phyloP scores from a whole-genome alignment of 2,113 vertebrate species.

The Oophaga pumilio region DNA sequence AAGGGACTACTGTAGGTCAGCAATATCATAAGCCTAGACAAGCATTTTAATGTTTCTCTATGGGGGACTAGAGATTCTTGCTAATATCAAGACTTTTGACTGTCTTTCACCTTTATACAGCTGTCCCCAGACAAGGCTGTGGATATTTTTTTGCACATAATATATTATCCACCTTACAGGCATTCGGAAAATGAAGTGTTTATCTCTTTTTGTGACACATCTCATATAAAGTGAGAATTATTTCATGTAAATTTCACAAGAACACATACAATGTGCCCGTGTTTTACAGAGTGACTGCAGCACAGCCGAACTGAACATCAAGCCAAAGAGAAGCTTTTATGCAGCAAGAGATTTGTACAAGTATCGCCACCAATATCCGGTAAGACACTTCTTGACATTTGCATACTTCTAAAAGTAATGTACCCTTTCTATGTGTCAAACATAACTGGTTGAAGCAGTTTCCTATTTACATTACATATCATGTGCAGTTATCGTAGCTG shows the following conservation, averaged over 20 bases:
- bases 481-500: not conserved
- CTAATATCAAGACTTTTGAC: not conserved
- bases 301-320: conserved; percentile 74
- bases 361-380: conserved; percentile 96
- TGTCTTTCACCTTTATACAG: not conserved
- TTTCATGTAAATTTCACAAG: not conserved
- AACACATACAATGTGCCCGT: conserved; percentile 53
- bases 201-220: not conserved
- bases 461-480: too few relatives aligned
- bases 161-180: not conserved
- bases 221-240: not conserved
- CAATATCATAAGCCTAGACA: too few relatives aligned
- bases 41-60: not conserved
- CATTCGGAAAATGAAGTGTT: not conserved
- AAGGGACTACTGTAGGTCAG: too few relatives aligned
- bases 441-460: not conserved
- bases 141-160: not conserved
- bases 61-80: not conserved
- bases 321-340: conserved; percentile 97
- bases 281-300: conserved; percentile 77
- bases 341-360: conserved; percentile 96
- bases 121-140: not conserved
- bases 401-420: too few relatives aligned
- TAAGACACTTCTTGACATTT: conserved; percentile 69
- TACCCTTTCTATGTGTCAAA: not conserved